Evolutionary conservation across 2,113 vertebrate genomes (phyloP).

Genomic region (Ceyx melanurus): DNA sequence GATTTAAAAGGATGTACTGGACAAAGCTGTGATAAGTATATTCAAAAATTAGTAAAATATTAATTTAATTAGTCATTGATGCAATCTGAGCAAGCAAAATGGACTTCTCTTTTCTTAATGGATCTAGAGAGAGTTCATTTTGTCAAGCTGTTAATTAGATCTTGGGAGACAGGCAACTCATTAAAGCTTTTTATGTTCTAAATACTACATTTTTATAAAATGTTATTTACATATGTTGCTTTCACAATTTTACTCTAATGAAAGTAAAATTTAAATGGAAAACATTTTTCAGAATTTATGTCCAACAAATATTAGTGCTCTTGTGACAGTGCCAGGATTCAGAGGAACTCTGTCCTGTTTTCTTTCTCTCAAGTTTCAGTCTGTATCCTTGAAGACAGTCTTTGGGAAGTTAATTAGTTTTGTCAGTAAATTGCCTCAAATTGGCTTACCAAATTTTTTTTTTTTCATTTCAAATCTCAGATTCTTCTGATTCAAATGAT

Average conservation of each 20-base stretch:
- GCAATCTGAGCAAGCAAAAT: neutral
- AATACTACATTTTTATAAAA: neutral
- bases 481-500: slow-evolving; percentile 1
- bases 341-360: neutral
- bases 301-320: neutral
- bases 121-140: neutral
- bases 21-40: neutral
- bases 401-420: slow-evolving; percentile 54
- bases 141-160: slow-evolving; percentile 7
- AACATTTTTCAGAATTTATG: neutral
- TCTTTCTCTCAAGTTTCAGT: neutral
- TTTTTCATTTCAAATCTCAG: slow-evolving; percentile 35
- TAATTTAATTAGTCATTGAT: neutral
- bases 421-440: slow-evolving; percentile 56
- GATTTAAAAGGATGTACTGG: neutral
- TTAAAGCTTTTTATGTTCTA: neutral
- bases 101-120: neutral
- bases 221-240: neutral
- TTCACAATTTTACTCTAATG: neutral
- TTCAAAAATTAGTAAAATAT: neutral
- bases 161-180: neutral
- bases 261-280: neutral
- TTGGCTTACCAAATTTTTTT: slow-evolving; percentile 12
- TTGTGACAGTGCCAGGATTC: neutral
- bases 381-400: slow-evolving; percentile 17